Conservation (phyloP, 1,140 invertebrate genomes). For the Lasioglossum albipes region DNA sequence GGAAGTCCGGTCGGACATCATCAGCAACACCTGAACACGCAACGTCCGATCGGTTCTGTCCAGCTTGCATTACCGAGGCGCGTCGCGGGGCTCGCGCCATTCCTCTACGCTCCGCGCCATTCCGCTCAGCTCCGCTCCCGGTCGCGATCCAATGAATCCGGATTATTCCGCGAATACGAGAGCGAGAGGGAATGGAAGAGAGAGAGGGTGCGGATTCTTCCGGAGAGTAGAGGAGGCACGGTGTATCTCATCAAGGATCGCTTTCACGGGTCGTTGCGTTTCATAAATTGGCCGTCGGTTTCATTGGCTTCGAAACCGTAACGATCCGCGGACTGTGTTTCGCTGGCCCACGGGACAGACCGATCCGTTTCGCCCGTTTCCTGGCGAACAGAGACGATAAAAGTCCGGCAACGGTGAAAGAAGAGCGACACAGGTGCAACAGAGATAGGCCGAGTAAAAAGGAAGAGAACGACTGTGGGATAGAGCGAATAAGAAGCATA, state of each 20-base stretch:
- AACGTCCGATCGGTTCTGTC: slow-evolving; percentile 6
- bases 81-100: background rate
- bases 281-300: slow-evolving; percentile 63
- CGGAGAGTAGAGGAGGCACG: slow-evolving; percentile 21
- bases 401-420: background rate
- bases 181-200: background rate
- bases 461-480: slow-evolving; percentile 7
- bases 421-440: background rate
- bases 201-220: slow-evolving; percentile 8
- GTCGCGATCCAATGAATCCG: slow-evolving; percentile 38
- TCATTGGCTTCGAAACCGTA: slow-evolving; percentile 53
- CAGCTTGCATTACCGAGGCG: background rate
- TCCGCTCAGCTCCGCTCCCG: slow-evolving; percentile 6
- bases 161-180: slow-evolving; percentile 28
- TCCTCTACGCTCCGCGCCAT: background rate
- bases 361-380: slow-evolving; percentile 47
- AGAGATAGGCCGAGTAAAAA: background rate
- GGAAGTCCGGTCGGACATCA: slow-evolving; percentile 6
- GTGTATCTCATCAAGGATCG: slow-evolving; percentile 60
- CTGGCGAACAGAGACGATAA: background rate
- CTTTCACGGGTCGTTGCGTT: slow-evolving; percentile 66
- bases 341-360: slow-evolving; percentile 30
- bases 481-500: slow-evolving; percentile 26
- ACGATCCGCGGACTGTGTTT: slow-evolving; percentile 38
- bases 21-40: background rate